Evolutionary conservation across 2,888 invertebrate genomes (phyloP).

Genomic region (Heliconius charithonia): DNA sequence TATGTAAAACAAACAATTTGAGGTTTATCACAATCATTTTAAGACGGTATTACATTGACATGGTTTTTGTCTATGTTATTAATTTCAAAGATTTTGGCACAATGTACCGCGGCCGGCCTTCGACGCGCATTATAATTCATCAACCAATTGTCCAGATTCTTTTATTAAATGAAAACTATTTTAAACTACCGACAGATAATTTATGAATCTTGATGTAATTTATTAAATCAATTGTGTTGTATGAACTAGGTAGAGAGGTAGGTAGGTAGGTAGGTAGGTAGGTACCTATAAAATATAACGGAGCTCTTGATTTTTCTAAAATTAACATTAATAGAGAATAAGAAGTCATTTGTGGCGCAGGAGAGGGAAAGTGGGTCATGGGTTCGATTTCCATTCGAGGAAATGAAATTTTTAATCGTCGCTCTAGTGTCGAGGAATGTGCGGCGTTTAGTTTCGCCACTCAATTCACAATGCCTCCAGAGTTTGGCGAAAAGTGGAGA

Average conservation of each 20-base stretch:
- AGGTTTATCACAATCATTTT: conserved; percentile 31
- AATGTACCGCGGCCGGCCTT: conserved; percentile 57
- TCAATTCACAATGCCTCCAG: too few species aligned
- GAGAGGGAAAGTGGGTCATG: too few species aligned
- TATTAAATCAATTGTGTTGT: conserved; percentile 36
- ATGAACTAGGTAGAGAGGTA: not conserved
- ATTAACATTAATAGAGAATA: not conserved
- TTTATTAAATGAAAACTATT: conserved; percentile 46
- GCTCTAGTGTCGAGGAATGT: too few species aligned
- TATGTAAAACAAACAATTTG: conserved; percentile 23
- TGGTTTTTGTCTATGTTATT: conserved; percentile 37
- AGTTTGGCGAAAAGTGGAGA: too few species aligned
- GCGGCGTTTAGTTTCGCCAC: too few species aligned
- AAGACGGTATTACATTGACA: conserved; percentile 27
- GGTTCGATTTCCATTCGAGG: too few species aligned
- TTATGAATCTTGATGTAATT: conserved; percentile 44
- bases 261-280: too few species aligned
- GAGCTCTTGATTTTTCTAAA: conserved; percentile 11
- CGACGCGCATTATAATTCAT: conserved; percentile 50
- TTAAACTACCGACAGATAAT: conserved; percentile 42
- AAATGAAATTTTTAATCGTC: too few species aligned
- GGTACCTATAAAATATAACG: not conserved
- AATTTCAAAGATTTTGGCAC: conserved; percentile 60
- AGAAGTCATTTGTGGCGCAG: too few species aligned
- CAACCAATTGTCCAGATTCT: conserved; percentile 46